Evolutionary conservation across 2,888 invertebrate species (phyloP), one percentile per base, ranked within the genome.

Genomic region (Torymus aiolomorphi): DNA sequence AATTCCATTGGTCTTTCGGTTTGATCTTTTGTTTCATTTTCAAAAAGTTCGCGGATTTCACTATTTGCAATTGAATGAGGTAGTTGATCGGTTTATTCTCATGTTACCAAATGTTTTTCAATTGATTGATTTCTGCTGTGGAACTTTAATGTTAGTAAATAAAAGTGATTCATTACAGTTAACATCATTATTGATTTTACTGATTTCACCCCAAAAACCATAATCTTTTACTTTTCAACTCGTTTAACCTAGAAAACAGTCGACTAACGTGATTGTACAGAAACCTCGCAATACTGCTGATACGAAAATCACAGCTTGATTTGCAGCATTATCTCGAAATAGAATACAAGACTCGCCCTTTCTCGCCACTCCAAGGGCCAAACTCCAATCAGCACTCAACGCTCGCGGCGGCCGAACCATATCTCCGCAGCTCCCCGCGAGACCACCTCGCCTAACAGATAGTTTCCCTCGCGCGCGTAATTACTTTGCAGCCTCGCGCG

Each of bases 401-500:
- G 8, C 42, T 42, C 42, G 8, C 42, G 42, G 42, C 42, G 8
- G 42, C 42, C 8, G 8, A 42, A 73, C 72, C 73, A 16, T 74
- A 70, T 31, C 16, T 12, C 8, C 5, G 42, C 42, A 54, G 18
- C 73, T 76, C 78, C 81, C 80, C 61, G 62, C 79, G 80, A 81
- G 81, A 80, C 82, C 79, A 82, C 1, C 42, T 82, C 77, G 71
- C 70, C 82, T 81, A 80, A 82, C 76, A 82, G 82, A 84, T 82
- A 83, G 85, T 83, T 84, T 81, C 79, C 80, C 82, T 42, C 8
- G 42, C 42, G 42, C 8, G 62, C 83, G 83, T 84, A 85, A 85
- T 85, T 84, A 77, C 84, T 82, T 84, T 84, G 83, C 65, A 69
- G 42, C 42, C 42, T 42, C 8, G 56, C 70, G 56, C 70, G 54